Conservation (phyloP, 2,888 invertebrate species). For the Melanotus villosus region DNA sequence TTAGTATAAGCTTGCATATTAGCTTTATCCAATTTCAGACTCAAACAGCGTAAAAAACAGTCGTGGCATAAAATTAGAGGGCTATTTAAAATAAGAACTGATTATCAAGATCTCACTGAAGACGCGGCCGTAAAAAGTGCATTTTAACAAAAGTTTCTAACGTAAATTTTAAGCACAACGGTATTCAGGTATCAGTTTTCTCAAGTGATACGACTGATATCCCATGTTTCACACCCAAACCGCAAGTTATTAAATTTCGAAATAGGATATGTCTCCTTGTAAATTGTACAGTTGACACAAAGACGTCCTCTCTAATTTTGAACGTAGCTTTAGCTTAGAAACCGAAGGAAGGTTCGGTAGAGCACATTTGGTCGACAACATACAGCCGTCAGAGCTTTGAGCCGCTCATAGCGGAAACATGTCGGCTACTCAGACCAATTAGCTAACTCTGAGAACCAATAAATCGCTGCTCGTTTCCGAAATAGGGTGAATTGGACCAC, state of each 20-base stretch:
- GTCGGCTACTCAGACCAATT: conserved; percentile 62
- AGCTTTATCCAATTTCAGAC: too few species aligned
- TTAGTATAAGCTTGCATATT: too few species aligned
- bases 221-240: conserved; percentile 27
- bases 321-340: background rate
- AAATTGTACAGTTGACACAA: conserved; percentile 13
- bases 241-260: conserved; percentile 20
- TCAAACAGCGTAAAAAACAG: too few species aligned
- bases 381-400: conserved; percentile 29
- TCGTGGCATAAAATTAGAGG: too few species aligned
- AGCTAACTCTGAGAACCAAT: conserved; percentile 61
- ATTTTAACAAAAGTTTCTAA: too few species aligned
- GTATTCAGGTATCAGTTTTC: background rate
- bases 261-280: conserved; percentile 24
- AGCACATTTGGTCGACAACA: background rate
- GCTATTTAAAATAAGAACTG: too few species aligned
- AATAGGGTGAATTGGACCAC: conserved; percentile 62
- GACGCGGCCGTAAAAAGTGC: too few species aligned
- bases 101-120: too few species aligned
- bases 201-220: background rate
- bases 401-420: conserved; percentile 55
- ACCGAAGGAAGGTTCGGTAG: background rate
- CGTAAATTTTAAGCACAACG: too few species aligned
- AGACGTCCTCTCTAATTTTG: conserved; percentile 2
- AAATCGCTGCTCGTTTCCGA: conserved; percentile 63